Base-by-base conservation (phyloP, 2,113 vertebrate genomes). In the Formicarius rufipectus region DNA sequence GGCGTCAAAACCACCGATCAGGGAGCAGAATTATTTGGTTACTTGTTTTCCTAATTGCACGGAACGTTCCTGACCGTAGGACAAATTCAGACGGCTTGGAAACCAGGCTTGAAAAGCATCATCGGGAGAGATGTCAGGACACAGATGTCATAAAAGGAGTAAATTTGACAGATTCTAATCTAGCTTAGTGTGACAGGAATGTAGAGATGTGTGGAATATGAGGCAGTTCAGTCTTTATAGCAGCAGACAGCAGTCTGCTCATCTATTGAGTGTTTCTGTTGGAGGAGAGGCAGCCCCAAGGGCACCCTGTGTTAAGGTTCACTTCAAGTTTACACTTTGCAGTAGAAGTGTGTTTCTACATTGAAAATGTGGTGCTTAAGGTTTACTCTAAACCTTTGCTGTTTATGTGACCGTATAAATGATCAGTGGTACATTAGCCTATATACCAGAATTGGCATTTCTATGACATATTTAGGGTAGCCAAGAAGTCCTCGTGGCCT, bases 191-290 rank as follows among this genome's bases (percentile, higher is more conserved):
- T 50, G 67, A 42, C 47, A 39, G 22, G 25, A 42, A 9, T 1
- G 6, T 14, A 24, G 60, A 66, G 21, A 15, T 64, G 14, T 18
- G 12, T 33, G 50, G 78, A 49, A n/a, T 20, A 25, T 13, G 39
- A 78, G 74, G 25, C 25, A 7, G 27, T 81, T 66, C 3, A 27
- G 56, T 2, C 52, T 44, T 14, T 33, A 1, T 9, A 30, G 59
- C 42, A 74, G 7, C 10, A 33, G 56, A 7, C 18, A 37, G 42
- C 71, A 49, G 45, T 14, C 50, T 52, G 39, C 27, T 60, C 30
- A 7, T 63, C 52, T 28, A 0, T 27, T 4, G 24, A 71, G 53
- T 44, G 52, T 45, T n/a, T 59, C 35, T 64, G 0, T 11, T 40
- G 78, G 60, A 83, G 85, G 9, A 37, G 42, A 45, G 39, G 23